A percentile compares a stretch with the other conserved stretches of the same genome.
Evolutionary conservation across 2,797 vertebrate species (phyloP).

Genomic region (Perodicticus potto): DNA sequence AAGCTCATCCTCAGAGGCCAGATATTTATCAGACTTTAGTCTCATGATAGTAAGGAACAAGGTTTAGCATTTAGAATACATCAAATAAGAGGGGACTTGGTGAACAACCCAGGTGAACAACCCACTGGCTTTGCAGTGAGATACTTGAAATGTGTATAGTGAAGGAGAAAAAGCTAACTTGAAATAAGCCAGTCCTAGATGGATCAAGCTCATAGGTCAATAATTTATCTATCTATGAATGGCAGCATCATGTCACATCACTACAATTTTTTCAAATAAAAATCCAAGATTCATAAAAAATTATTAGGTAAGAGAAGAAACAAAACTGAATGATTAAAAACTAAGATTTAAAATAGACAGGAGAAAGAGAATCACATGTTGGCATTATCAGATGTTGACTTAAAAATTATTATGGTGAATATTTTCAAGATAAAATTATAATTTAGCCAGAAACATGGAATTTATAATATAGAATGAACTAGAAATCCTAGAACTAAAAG

Average conservation of each 20-base stretch:
- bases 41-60: background rate
- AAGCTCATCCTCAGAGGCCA: background rate
- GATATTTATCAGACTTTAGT: background rate
- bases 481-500: slow-evolving; percentile 22
- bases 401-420: slow-evolving; percentile 23
- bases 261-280: slow-evolving; percentile 8
- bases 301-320: background rate
- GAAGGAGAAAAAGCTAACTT: background rate
- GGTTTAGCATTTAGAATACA: background rate
- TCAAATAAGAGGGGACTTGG: background rate
- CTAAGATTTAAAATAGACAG: background rate
- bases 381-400: background rate
- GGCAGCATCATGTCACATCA: background rate
- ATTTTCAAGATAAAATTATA: slow-evolving; percentile 11
- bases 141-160: background rate
- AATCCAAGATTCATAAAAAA: slow-evolving; percentile 3
- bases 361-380: background rate
- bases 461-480: background rate
- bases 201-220: background rate
- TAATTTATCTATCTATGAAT: background rate
- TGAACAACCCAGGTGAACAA: background rate
- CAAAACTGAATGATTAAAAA: background rate
- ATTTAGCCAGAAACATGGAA: background rate
- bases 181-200: background rate
- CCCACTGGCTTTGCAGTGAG: background rate